Conservation (phyloP, 2,113 vertebrate genomes). For the Heteronetta atricapilla region DNA sequence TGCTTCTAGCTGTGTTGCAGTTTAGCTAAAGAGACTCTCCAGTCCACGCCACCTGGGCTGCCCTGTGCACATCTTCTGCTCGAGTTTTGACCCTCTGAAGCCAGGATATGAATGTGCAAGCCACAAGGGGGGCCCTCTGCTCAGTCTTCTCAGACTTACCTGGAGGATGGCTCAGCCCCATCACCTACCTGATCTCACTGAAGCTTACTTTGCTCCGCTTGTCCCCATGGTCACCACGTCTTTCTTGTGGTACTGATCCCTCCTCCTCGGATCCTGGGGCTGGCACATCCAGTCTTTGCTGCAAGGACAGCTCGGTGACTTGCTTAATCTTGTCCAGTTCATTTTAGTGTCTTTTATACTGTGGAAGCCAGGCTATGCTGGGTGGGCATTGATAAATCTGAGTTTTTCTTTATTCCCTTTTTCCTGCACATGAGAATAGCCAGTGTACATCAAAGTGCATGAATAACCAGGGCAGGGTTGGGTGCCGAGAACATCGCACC, state of each 20-base stretch:
- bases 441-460: background rate
- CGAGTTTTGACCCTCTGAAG: background rate
- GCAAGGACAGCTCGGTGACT: background rate
- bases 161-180: background rate
- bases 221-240: background rate
- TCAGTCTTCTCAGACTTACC: accelerated
- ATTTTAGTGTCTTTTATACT: background rate
- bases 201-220: accelerated
- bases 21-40: background rate
- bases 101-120: background rate
- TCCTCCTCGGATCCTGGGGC: background rate
- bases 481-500: background rate
- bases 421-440: background rate
- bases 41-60: background rate
- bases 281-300: background rate
- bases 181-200: background rate
- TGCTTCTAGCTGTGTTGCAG: background rate
- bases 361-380: background rate
- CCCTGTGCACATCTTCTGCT: background rate
- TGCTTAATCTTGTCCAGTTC: background rate
- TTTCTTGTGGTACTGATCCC: background rate
- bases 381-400: background rate
- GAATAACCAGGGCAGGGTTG: background rate
- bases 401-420: background rate
- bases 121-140: background rate